phyloP scores from a whole-genome alignment of 2,113 vertebrate genomes.

The Toxotes jaculatrix region DNA sequence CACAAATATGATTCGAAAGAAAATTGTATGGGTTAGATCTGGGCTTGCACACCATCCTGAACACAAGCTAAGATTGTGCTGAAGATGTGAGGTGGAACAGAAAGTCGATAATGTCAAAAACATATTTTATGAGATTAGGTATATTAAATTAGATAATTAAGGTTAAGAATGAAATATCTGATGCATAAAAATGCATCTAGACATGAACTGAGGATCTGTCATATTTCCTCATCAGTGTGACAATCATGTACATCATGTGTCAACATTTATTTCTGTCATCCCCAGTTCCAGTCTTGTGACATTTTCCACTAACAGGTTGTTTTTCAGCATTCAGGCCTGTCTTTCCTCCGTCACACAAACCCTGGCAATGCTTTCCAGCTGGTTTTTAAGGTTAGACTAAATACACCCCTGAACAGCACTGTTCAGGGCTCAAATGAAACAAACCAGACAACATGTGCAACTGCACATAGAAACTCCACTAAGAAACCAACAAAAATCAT shows the following conservation, averaged over 20 bases:
- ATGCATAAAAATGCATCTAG: slow-evolving; percentile 41
- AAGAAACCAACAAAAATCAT: slow-evolving; percentile 94
- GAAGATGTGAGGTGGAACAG: slow-evolving; percentile 28
- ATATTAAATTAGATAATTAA: slow-evolving; percentile 54
- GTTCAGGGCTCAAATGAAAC: slow-evolving; percentile 77
- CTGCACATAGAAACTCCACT: slow-evolving; percentile 95
- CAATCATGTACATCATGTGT: slow-evolving; percentile 39
- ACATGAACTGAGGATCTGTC: slow-evolving; percentile 27
- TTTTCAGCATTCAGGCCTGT: slow-evolving; percentile 73
- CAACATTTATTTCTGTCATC: slow-evolving; percentile 59
- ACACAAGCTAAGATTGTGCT: slow-evolving; percentile 5
- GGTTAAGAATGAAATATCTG: slow-evolving; percentile 47
- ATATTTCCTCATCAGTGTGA: slow-evolving; percentile 62
- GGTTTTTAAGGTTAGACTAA: slow-evolving; percentile 77
- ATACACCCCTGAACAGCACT: slow-evolving; percentile 75
- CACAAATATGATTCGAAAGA: slow-evolving; percentile 41
- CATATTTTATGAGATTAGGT: slow-evolving; percentile 26
- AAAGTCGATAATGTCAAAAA: slow-evolving; percentile 28
- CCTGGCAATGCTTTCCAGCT: slow-evolving; percentile 70
- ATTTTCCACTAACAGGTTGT: slow-evolving; percentile 83
- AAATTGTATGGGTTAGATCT: slow-evolving; percentile 24
- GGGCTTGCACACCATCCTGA: slow-evolving; percentile 26
- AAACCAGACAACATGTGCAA: slow-evolving; percentile 88
- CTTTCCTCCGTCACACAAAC: slow-evolving; percentile 56
- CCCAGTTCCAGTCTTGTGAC: slow-evolving; percentile 86